Conservation (phyloP, 2,113 vertebrate species). For the Atrichornis clamosus region DNA sequence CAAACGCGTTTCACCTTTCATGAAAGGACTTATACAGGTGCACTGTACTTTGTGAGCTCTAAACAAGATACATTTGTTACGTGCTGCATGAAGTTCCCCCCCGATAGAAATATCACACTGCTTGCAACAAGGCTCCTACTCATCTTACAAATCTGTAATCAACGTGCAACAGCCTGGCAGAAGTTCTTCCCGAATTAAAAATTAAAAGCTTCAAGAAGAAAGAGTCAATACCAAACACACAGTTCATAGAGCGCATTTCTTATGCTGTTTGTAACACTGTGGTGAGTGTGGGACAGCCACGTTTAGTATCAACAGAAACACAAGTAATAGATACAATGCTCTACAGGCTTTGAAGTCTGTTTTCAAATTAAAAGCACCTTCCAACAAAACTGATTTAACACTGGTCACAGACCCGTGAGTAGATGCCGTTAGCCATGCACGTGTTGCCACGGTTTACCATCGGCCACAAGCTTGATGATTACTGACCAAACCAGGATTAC, state of each 20-base stretch:
- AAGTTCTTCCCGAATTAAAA: background rate
- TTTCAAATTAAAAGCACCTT: background rate
- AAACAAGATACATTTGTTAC: background rate
- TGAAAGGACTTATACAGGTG: background rate
- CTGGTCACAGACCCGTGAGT: background rate
- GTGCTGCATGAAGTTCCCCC: background rate
- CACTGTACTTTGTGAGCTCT: rapidly evolving
- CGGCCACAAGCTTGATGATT: background rate
- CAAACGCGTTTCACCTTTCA: background rate
- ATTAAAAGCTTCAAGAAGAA: background rate
- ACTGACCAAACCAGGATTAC: background rate
- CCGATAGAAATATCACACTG: background rate
- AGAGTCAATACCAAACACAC: background rate
- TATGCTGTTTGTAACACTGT: background rate
- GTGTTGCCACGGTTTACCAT: background rate
- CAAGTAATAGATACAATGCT: background rate
- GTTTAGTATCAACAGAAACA: background rate
- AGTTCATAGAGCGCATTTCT: rapidly evolving
- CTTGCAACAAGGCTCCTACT: background rate
- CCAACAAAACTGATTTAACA: background rate
- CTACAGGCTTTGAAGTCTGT: background rate
- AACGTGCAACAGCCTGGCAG: background rate
- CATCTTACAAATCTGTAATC: background rate
- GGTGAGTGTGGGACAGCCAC: background rate
- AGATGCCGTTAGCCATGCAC: background rate